Evolutionary conservation across 2,888 invertebrate genomes (phyloP).

Genomic region (Hecatera dysodea): DNA sequence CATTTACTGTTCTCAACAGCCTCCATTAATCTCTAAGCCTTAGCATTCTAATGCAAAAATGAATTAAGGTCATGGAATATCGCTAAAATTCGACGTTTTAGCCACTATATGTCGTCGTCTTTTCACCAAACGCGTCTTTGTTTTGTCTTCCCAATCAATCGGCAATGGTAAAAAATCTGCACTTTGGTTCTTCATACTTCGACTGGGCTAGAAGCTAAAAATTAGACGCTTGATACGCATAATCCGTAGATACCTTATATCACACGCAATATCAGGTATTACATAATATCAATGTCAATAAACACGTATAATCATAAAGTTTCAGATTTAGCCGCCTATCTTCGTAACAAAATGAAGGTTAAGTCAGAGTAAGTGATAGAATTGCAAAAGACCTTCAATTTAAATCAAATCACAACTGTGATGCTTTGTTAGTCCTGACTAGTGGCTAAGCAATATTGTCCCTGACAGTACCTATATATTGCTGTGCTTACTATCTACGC

Average conservation of each 20-base stretch:
- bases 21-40: conserved; percentile 9
- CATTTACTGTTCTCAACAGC: neutral
- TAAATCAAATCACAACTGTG: neutral
- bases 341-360: neutral
- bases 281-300: neutral
- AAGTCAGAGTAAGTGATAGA: neutral
- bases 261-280: conserved; percentile 1
- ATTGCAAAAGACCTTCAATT: neutral
- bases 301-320: too few relatives aligned
- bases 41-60: conserved; percentile 4
- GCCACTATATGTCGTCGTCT: too few relatives aligned
- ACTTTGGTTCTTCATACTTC: neutral
- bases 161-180: neutral
- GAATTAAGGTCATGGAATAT: conserved; percentile 36
- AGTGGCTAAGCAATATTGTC: neutral
- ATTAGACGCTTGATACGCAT: neutral
- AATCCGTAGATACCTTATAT: neutral
- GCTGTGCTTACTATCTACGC: neutral
- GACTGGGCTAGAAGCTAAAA: too few relatives aligned
- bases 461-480: neutral
- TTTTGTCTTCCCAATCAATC: neutral
- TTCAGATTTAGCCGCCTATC: neutral
- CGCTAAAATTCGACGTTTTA: neutral
- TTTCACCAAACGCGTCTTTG: neutral
- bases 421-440: neutral